These are phyloP conservation scores for Hipposideros larvatus DNA, from an alignment of 2,797 vertebrate species.

Conservation along the genomic window DNA sequence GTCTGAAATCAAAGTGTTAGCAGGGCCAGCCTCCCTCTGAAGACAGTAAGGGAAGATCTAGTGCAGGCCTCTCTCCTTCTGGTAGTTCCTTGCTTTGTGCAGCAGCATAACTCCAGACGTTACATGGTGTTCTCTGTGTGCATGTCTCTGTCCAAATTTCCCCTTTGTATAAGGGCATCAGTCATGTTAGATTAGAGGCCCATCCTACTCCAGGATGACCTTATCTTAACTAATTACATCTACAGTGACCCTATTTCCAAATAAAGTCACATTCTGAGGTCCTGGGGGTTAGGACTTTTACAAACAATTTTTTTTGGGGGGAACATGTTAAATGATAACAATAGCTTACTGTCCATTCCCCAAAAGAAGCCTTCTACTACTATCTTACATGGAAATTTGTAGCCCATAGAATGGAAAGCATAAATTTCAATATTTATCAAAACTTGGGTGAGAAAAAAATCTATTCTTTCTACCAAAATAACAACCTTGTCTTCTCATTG, in stretches of 20 bases:
- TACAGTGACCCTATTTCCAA: neutral
- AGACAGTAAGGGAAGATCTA: neutral
- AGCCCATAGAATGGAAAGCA: neutral
- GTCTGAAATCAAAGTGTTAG: neutral
- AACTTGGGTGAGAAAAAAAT: neutral
- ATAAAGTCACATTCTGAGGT: neutral
- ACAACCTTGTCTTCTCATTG: neutral
- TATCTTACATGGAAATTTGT: neutral
- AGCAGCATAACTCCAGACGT: neutral
- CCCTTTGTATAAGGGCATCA: neutral
- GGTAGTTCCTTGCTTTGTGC: neutral
- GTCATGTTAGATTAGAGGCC: neutral
- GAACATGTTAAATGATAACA: neutral
- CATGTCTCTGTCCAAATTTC: neutral
- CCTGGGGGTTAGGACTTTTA: neutral
- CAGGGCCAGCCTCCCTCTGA: neutral
- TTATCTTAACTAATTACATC: neutral
- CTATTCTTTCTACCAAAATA: neutral
- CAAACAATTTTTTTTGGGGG: neutral
- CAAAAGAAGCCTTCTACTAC: neutral
- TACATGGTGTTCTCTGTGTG: neutral
- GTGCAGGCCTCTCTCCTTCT: neutral
- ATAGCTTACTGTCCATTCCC: neutral
- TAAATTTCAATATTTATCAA: conserved; percentile 50
- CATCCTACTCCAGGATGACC: neutral